Evolutionary conservation across 2,797 vertebrate species (phyloP), one percentile per base, ranked within the genome.

Genomic region (Galagoides demidoff): DNA sequence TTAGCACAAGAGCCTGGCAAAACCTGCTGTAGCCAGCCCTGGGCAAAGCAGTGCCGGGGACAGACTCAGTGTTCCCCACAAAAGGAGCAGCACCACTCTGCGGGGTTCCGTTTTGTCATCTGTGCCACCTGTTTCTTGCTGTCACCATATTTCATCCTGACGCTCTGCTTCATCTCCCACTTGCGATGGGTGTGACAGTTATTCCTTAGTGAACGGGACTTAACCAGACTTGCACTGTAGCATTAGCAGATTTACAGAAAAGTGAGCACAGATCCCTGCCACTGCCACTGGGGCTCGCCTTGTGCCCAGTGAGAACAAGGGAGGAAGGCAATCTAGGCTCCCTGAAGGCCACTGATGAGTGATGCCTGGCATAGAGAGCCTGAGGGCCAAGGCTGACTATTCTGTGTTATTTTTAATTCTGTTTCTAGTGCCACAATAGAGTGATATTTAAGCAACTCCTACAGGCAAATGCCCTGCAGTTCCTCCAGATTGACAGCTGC

Each of bases 391-490:
- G 64, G 88, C 95, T 63, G 92, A 87, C 31, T 87, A 88, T 71
- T 81, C 89, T 3, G 73, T 95, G 61, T 92, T 92, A 3, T 86
- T 97, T 96, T 94, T 84, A 61, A 73, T 86, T 66, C 79, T 84
- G 29, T 89, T 77, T 94, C 11, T 95, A 99, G 98, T 98, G 98
- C 96, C 99, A 99, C 74, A 99, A 99, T 82, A 98, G 99, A 98
- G 98, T 99, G 98, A 99, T 99, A 98, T 99, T 99, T 97, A 99
- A 99, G 98, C 99, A 99, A 97, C 98, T 99, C 95, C 99, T 99
- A 3, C 99, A 99, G 98, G 99, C 98, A 2, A 98, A 98, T 0
- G 99, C 99, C 10, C 98, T 99, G 95, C 99, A 99, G 98, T 99
- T 99, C 95, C 98, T 99, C 96, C 99, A 99, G 95, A 99, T 99